phyloP scores from a whole-genome alignment of 2,797 vertebrate species.

The Columba guinea region DNA sequence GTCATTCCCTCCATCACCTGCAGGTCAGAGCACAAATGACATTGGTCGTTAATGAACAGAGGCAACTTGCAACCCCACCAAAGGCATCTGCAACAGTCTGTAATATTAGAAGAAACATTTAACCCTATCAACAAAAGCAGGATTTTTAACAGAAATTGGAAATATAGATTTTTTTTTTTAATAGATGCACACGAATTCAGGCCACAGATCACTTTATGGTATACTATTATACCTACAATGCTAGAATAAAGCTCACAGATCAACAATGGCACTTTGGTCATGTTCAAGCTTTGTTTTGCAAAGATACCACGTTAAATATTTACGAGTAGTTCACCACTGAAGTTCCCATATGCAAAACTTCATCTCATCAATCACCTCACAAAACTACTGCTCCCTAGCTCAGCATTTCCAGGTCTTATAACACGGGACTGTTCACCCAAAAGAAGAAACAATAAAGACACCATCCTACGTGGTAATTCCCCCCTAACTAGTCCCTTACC shows the following conservation, averaged over 20 bases:
- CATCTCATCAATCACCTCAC: not conserved
- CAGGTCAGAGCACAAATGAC: not conserved
- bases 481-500: conserved; percentile 75
- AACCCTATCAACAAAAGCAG: not conserved
- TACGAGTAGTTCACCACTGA: rapidly evolving
- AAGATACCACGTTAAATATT: not conserved
- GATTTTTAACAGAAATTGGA: not conserved
- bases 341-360: not conserved
- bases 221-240: not conserved
- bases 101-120: not conserved
- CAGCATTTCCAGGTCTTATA: not conserved
- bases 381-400: not conserved
- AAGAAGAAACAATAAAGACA: rapidly evolving
- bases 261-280: not conserved
- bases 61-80: not conserved
- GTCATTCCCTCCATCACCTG: conserved; percentile 98
- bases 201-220: not conserved
- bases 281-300: not conserved
- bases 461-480: not conserved
- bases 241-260: not conserved
- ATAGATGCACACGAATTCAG: not conserved
- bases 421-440: rapidly evolving
- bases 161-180: not conserved
- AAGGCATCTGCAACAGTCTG: not conserved
- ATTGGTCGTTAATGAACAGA: not conserved